Base-by-base conservation (phyloP, 2,888 invertebrate genomes). In the Apodemia mormo region DNA sequence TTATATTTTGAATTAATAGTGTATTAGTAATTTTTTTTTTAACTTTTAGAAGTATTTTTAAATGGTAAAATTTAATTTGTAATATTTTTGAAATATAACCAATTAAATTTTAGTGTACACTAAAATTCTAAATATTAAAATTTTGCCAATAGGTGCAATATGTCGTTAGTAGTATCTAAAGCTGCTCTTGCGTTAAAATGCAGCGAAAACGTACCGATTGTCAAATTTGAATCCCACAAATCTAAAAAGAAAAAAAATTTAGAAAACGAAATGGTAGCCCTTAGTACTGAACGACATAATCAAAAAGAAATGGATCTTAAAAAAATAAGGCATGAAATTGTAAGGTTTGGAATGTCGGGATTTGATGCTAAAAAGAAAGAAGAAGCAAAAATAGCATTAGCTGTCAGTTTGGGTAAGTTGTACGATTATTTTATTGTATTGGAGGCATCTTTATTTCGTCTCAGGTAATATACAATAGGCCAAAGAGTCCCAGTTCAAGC, bases 331-430 rank as follows among this genome's bases (percentile, higher is more conserved):
- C 96, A 96, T 85, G 98, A 98, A 83, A 95, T 98, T 5, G 95
- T 97, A 8, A 97, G 96, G 81, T 97, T 98, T 85, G 97, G 97
- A 49, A 96, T 97, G 89, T 95, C 95, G 40, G 97, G 97, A 68
- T 95, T 97, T 70, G 94, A 95, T 70, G 91, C 95, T 2, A 90
- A 94, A 10, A 95, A 96, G 80, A 96, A 97, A 79, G 94, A 95
- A 78, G 95, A 96, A 83, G 97, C 97, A n/a, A 96, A 96, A 92
- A 94, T 96, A 64, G 95, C 96, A 5, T 87, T 96, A 22, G 96
- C 97, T 0, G 94, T 98, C 49, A 96, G 96, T 85, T 94, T 98
- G 81, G 98, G 96, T 91, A n/a, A n/a, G n/a, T n/a, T n/a, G n/a
- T n/a, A n/a, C n/a, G n/a, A n/a, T n/a, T n/a, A n/a, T n/a, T n/a